Percentiles rank a stretch among this genome's conserved stretches.
These are phyloP conservation scores for Charadrius vociferus DNA, from an alignment of 2,113 vertebrate genomes.

Conservation along the genomic window DNA sequence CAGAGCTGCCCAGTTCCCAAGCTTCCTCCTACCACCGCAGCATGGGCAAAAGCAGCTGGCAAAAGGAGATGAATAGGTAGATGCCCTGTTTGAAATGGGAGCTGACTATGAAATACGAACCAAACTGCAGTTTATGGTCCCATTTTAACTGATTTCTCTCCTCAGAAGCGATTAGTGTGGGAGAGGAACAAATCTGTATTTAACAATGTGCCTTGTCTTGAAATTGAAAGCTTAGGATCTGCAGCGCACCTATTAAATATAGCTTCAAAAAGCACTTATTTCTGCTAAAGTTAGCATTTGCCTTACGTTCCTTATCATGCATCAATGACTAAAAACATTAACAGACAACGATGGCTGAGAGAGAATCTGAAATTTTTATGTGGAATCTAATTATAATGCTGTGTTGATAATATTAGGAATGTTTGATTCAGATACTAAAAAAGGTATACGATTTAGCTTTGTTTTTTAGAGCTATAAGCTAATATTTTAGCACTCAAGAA, in stretches of 20 bases:
- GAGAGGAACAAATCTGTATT: neutral
- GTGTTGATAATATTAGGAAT: neutral
- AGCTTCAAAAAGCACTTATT: neutral
- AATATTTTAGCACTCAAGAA: neutral
- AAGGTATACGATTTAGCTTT: neutral
- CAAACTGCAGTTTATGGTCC: neutral
- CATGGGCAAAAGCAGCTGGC: neutral
- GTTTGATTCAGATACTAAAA: neutral
- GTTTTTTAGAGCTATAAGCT: neutral
- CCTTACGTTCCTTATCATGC: neutral
- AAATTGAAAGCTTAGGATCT: neutral
- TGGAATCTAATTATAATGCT: neutral
- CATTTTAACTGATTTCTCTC: neutral
- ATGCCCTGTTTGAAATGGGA: neutral
- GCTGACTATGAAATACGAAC: neutral
- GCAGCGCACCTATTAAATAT: neutral
- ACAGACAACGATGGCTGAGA: neutral
- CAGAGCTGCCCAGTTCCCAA: neutral
- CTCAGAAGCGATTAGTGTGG: neutral
- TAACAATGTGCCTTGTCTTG: neutral
- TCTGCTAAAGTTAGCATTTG: neutral
- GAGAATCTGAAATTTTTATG: neutral
- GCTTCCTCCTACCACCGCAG: neutral
- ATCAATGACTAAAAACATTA: neutral
- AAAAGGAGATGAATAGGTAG: neutral